phyloP scores from a whole-genome alignment of 2,113 vertebrate species.

The Menura novaehollandiae region DNA sequence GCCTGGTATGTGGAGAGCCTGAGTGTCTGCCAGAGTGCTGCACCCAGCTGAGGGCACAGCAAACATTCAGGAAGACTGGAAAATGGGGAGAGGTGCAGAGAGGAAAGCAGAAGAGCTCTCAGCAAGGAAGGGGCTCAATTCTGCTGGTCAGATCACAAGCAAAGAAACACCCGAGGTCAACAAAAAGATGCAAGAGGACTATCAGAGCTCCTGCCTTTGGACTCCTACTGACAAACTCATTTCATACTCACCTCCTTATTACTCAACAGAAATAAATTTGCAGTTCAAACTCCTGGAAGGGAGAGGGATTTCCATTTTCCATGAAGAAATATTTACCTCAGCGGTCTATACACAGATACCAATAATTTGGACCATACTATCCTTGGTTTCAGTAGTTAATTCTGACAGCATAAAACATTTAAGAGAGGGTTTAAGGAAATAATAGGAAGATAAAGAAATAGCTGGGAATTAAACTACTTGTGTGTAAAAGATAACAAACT shows the following conservation, averaged over 20 bases:
- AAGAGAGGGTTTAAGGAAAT: background rate
- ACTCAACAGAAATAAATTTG: background rate
- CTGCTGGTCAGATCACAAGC: background rate
- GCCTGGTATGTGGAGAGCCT: background rate
- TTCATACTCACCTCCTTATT: background rate
- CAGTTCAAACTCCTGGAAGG: background rate
- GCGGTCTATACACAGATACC: background rate
- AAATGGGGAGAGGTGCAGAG: background rate
- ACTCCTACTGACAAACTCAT: background rate
- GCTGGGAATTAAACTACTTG: background rate
- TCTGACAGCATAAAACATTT: background rate
- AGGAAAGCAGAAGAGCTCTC: background rate
- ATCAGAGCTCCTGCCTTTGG: background rate
- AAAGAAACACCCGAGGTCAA: background rate
- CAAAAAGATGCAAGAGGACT: background rate
- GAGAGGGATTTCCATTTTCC: background rate
- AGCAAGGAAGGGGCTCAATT: background rate
- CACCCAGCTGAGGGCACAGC: background rate
- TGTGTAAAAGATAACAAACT: background rate
- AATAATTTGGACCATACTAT: background rate
- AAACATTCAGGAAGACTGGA: background rate
- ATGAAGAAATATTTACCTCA: background rate
- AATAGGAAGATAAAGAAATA: background rate
- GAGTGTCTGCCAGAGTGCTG: background rate
- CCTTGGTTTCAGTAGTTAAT: background rate